A percentile compares a stretch with the other conserved stretches of the same genome.
Evolutionary conservation across 2,797 vertebrate species (phyloP).

Genomic region (Tauraco hartlaubi): DNA sequence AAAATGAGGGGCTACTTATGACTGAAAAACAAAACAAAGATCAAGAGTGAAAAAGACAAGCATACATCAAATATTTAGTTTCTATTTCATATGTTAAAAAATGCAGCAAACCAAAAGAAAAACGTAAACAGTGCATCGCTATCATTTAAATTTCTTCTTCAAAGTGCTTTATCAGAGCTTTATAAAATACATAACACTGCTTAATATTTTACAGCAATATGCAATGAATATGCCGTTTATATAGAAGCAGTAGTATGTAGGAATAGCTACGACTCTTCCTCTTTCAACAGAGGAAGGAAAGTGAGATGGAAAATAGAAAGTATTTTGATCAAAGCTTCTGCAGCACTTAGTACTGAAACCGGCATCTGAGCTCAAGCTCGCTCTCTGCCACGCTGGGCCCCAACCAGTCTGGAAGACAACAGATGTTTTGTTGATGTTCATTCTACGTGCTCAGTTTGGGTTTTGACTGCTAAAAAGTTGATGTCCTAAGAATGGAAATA

Average conservation of each 20-base stretch:
- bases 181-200: conserved; percentile 41
- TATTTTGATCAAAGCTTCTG: conserved; percentile 42
- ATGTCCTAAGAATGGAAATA: not conserved
- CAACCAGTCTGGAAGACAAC: not conserved
- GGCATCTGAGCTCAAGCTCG: not conserved
- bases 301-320: conserved; percentile 5
- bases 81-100: conserved; percentile 5
- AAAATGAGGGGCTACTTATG: not conserved
- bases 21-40: conserved; percentile 34
- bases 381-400: not conserved
- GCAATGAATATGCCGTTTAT: not conserved
- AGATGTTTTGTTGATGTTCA: not conserved
- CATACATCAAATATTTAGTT: not conserved
- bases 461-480: not conserved
- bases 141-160: conserved; percentile 16
- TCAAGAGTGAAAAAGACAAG: conserved; percentile 39
- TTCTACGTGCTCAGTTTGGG: not conserved
- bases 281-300: conserved; percentile 28
- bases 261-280: not conserved
- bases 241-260: not conserved
- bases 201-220: conserved; percentile 51
- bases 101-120: conserved; percentile 3
- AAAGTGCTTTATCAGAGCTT: conserved; percentile 43
- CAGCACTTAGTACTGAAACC: not conserved
- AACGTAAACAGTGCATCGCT: not conserved